Percentiles rank a stretch among this genome's conserved stretches.
phyloP scores from a whole-genome alignment of 2,888 invertebrate species.

The Lamproptera curius region DNA sequence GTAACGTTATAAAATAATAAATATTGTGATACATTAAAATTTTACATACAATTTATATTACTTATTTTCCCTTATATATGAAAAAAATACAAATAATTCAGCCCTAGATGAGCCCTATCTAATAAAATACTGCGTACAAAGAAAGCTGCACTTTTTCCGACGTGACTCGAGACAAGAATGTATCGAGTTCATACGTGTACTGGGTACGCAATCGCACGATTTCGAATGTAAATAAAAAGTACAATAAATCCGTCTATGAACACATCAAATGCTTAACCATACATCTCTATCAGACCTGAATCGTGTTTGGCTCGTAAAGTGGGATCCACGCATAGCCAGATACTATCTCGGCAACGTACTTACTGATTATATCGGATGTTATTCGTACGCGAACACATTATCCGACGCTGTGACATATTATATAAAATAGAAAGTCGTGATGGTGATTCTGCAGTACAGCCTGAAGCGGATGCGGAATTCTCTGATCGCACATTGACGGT shows the following conservation, averaged over 20 bases:
- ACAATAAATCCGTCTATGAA: slow-evolving; percentile 6
- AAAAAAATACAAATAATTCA: too few species aligned
- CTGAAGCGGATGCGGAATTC: slow-evolving; percentile 70
- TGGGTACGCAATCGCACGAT: slow-evolving; percentile 22
- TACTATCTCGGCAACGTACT: slow-evolving; percentile 27
- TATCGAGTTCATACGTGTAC: slow-evolving; percentile 23
- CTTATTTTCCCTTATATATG: too few species aligned
- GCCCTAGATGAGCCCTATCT: too few species aligned
- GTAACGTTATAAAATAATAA: too few species aligned
- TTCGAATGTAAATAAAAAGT: background rate
- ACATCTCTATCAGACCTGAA: slow-evolving; percentile 11
- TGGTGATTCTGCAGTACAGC: slow-evolving; percentile 41
- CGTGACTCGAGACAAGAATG: slow-evolving; percentile 49
- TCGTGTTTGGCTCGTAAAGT: slow-evolving; percentile 27
- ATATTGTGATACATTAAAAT: too few species aligned
- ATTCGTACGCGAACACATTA: slow-evolving; percentile 1
- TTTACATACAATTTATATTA: too few species aligned
- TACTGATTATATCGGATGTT: slow-evolving; percentile 20
- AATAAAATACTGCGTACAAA: slow-evolving; percentile 46
- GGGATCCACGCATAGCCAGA: slow-evolving; percentile 19
- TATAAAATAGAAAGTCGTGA: slow-evolving; percentile 60
- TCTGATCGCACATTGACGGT: slow-evolving; percentile 34
- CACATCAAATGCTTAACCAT: slow-evolving; percentile 1
- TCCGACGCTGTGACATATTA: slow-evolving; percentile 31
- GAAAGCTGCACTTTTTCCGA: slow-evolving; percentile 64